Conservation (phyloP, 2,113 vertebrate genomes). For the Callipepla californica region DNA sequence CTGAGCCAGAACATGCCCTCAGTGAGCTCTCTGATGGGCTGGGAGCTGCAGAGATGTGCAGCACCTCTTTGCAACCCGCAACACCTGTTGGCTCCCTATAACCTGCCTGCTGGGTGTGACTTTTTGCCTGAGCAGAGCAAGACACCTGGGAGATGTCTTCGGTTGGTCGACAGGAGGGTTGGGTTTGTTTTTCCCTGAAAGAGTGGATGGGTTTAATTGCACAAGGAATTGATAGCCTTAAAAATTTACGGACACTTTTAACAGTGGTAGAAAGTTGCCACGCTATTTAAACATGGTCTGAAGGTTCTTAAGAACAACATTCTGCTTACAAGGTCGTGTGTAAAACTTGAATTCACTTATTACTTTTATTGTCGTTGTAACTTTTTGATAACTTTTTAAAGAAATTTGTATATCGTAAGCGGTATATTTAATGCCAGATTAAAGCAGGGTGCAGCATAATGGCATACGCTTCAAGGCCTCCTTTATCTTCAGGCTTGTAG, state of each 20-base stretch:
- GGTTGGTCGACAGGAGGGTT: no score
- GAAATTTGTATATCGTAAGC: slow-evolving; percentile 54
- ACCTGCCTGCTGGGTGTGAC: slow-evolving; percentile 50
- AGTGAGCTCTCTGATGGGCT: not conserved
- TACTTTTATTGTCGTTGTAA: slow-evolving; percentile 62
- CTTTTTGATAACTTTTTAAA: slow-evolving; percentile 51
- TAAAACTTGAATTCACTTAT: slow-evolving; percentile 77
- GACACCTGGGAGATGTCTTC: not conserved
- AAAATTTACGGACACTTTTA: slow-evolving; percentile 15
- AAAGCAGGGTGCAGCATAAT: slow-evolving; percentile 59
- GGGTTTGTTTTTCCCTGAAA: not conserved
- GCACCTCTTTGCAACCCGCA: not conserved
- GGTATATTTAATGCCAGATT: slow-evolving; percentile 38
- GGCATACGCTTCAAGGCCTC: slow-evolving; percentile 39
- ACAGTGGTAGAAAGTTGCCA: not conserved
- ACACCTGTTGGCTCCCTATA: slow-evolving; percentile 14
- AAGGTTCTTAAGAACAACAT: slow-evolving; percentile 23
- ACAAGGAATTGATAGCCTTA: slow-evolving; percentile 46
- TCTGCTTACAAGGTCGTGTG: slow-evolving; percentile 51
- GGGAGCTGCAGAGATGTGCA: not conserved
- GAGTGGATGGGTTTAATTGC: slow-evolving; percentile 21
- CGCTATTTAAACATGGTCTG: not conserved
- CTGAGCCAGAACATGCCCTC: not conserved
- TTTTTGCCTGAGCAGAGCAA: slow-evolving; percentile 5
- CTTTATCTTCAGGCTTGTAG: slow-evolving; percentile 16